These are phyloP conservation scores for Mormyrops boulengeri DNA, from an alignment of 2,797 vertebrate genomes.

Conservation along the genomic window DNA sequence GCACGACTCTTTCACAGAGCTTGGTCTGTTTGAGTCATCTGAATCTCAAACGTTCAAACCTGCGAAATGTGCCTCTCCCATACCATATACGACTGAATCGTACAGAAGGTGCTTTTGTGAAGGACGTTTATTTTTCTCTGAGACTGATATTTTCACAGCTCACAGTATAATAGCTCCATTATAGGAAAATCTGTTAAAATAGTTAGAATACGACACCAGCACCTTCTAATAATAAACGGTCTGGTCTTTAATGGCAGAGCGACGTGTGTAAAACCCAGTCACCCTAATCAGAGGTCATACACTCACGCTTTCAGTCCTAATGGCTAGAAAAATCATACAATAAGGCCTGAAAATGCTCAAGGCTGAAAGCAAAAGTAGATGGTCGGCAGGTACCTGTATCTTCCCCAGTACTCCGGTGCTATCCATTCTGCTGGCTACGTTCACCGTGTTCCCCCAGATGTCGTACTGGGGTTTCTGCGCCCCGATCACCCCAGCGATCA, in stretches of 20 bases:
- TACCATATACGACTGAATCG: background rate
- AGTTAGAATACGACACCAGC: background rate
- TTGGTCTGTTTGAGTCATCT: background rate
- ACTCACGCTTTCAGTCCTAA: background rate
- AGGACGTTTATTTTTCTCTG: background rate
- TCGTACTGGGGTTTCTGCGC: conserved; percentile 97
- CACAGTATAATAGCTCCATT: background rate
- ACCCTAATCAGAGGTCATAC: conserved; percentile 9
- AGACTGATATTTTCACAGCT: background rate
- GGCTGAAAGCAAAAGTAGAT: background rate
- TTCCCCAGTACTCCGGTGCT: conserved; percentile 92
- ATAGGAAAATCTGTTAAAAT: background rate
- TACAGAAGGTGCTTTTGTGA: background rate
- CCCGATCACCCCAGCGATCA: conserved; percentile 95
- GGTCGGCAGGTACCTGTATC: conserved; percentile 72
- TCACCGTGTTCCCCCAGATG: conserved; percentile 97
- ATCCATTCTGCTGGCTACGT: conserved; percentile 96
- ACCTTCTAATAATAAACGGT: background rate
- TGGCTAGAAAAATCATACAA: background rate
- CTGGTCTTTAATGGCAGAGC: background rate
- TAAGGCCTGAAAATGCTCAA: background rate
- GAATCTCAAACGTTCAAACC: background rate
- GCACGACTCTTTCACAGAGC: background rate
- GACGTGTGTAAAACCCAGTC: background rate
- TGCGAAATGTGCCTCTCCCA: background rate